Percentiles rank a stretch among this genome's conserved stretches.
Evolutionary conservation across 2,888 invertebrate species (phyloP).

Genomic region (Alviniconcha strummeri): DNA sequence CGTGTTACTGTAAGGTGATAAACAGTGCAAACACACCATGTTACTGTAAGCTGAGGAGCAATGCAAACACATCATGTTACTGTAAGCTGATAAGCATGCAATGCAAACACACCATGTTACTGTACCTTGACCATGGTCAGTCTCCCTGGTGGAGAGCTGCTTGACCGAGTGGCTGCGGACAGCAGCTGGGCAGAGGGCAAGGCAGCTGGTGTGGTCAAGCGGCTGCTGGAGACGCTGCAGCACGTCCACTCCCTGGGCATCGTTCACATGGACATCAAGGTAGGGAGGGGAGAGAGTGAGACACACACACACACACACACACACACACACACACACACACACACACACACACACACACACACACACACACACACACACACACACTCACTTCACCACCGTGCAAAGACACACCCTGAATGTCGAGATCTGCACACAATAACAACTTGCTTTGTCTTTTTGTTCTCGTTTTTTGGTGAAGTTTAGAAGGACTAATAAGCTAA

Average conservation of each 20-base stretch:
- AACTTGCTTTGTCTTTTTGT: too few species aligned
- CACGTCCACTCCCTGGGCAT: conserved; percentile 92
- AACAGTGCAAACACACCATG: too few species aligned
- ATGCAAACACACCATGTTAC: neutral
- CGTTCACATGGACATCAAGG: conserved; percentile 94
- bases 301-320: neutral
- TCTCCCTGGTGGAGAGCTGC: conserved; percentile 85
- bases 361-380: neutral
- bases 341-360: neutral
- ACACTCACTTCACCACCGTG: too few species aligned
- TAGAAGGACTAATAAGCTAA: too few species aligned
- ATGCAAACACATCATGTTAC: too few species aligned
- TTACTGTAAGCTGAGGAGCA: too few species aligned
- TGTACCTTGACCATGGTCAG: conserved; percentile 70
- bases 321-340: neutral
- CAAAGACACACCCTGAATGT: neutral
- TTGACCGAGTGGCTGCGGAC: conserved; percentile 78
- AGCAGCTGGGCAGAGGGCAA: conserved; percentile 89
- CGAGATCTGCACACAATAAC: neutral
- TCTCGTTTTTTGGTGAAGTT: too few species aligned
- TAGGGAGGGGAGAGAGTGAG: conserved; percentile 71
- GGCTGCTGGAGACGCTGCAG: conserved; percentile 88
- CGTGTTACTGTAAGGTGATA: neutral
- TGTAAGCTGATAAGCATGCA: too few species aligned
- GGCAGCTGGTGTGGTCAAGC: conserved; percentile 89